A percentile compares a stretch with the other conserved stretches of the same genome.
Evolutionary conservation across 2,888 invertebrate species (phyloP).

Genomic region (Pomacea canaliculata): DNA sequence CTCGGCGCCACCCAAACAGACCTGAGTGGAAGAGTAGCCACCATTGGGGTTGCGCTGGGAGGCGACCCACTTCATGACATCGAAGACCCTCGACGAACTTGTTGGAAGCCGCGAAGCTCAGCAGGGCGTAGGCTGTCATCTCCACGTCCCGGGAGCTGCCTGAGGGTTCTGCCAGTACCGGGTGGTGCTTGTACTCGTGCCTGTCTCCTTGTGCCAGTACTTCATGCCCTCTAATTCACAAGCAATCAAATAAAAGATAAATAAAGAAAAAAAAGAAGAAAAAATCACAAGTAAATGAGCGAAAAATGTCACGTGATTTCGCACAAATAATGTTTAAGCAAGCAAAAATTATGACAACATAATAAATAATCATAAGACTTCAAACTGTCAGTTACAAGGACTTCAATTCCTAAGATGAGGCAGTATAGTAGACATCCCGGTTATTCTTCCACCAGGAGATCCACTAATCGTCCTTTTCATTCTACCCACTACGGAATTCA

Average conservation of each 20-base stretch:
- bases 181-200: conserved; percentile 30
- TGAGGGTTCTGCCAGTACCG: conserved; percentile 48
- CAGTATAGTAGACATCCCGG: too few relatives aligned
- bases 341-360: too few relatives aligned
- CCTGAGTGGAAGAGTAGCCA: conserved; percentile 69
- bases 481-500: too few relatives aligned
- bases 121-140: conserved; percentile 68
- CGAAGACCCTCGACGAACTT: conserved; percentile 52
- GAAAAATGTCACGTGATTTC: too few relatives aligned
- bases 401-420: too few relatives aligned
- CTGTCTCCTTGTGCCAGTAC: conserved; percentile 58
- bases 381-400: too few relatives aligned
- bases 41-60: conserved; percentile 65
- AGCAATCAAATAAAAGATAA: too few relatives aligned
- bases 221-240: conserved; percentile 48
- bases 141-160: conserved; percentile 63
- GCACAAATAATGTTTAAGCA: too few relatives aligned
- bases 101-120: conserved; percentile 53
- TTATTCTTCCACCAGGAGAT: too few relatives aligned
- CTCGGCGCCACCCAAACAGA: conserved; percentile 25
- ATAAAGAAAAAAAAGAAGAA: too few relatives aligned
- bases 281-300: background rate
- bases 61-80: conserved; percentile 66
- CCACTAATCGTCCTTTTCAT: too few relatives aligned
- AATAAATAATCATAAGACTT: too few relatives aligned